Percentiles rank a stretch among this genome's conserved stretches.
Evolutionary conservation across 2,888 invertebrate species (phyloP).

Genomic region (Epirrhoe alternata): DNA sequence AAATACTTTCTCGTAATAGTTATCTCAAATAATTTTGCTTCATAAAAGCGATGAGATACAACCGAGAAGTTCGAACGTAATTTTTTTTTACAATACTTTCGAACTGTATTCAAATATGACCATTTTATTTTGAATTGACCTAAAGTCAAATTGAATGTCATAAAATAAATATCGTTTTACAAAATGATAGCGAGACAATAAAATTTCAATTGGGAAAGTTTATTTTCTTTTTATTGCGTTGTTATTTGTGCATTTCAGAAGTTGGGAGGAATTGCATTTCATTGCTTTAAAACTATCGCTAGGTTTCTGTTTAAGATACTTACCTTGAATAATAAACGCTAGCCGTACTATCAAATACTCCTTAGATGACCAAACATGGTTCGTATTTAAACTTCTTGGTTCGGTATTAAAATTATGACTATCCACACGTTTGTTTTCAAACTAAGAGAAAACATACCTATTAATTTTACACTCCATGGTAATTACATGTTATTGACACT

Average conservation of each 20-base stretch:
- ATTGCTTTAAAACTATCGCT: constrained; percentile 5
- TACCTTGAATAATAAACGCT: not conserved
- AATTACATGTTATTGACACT: too few species aligned
- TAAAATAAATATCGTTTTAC: constrained; percentile 35
- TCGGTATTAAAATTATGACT: too few species aligned
- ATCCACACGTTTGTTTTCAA: too few species aligned
- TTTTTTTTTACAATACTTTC: constrained; percentile 60
- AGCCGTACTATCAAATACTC: too few species aligned
- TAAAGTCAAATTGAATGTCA: constrained; percentile 30
- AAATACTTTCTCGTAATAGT: constrained; percentile 25
- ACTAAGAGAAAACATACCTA: too few species aligned
- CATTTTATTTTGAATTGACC: constrained; percentile 26
- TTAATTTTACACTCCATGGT: too few species aligned
- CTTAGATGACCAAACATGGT: too few species aligned
- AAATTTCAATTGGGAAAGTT: constrained; percentile 29
- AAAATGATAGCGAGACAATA: constrained; percentile 32
- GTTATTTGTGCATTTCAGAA: constrained; percentile 22
- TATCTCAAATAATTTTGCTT: constrained; percentile 29
- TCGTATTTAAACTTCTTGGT: too few species aligned
- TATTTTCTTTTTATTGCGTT: constrained; percentile 27
- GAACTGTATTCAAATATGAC: constrained; percentile 30
- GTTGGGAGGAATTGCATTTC: constrained; percentile 11
- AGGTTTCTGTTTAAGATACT: not conserved
- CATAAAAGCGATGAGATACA: constrained; percentile 54
- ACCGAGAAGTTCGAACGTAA: constrained; percentile 53